Base-by-base conservation (phyloP, 1,140 invertebrate genomes). In the Vollenhovia emeryi region DNA sequence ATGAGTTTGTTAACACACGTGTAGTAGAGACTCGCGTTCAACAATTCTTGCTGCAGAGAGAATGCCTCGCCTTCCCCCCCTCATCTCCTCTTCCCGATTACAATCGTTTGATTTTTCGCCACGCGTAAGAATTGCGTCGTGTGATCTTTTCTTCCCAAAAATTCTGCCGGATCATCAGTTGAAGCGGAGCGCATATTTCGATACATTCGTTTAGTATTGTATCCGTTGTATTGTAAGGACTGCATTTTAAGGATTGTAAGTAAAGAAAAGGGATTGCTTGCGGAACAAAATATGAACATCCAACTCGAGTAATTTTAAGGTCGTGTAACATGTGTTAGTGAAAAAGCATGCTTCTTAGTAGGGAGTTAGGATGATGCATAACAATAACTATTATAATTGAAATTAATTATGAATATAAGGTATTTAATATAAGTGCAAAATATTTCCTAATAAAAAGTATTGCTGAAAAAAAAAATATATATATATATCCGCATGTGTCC, bases 381-480 rank as follows among this genome's bases (percentile, higher is more conserved):
- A 94, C 93, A 94, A 95, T 95, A 94, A 94, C 94, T 93, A 95
- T 93, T 92, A 93, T 94, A 94, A 94, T 93, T 94, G 94, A 91
- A 90, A 93, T 93, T 91, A 94, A 94, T 94, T 94, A 94, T 92
- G 90, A 93, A 91, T 91, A 93, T 95, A 95, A 95, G 94, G 93
- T 94, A 95, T 95, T 95, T 94, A 94, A 93, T 94, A 93, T 94
- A 93, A 95, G 93, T 94, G 94, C 94, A 95, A 94, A 95, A 93
- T 95, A 95, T 95, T 95, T 95, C 94, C 95, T 95, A 95, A 95
- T 95, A 95, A 95, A 64, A 95, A 94, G 93, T 95, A 95, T 92
- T 94, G 93, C 91, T 92, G 91, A 95, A 94, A 73, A 86, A 78
- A 73, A 40, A 55, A 21, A 7, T n/a, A n/a, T n/a, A n/a, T 36